These are phyloP conservation scores for Pseudorhombus dupliciocellatus DNA, from an alignment of 2,113 vertebrate species.

Conservation along the genomic window DNA sequence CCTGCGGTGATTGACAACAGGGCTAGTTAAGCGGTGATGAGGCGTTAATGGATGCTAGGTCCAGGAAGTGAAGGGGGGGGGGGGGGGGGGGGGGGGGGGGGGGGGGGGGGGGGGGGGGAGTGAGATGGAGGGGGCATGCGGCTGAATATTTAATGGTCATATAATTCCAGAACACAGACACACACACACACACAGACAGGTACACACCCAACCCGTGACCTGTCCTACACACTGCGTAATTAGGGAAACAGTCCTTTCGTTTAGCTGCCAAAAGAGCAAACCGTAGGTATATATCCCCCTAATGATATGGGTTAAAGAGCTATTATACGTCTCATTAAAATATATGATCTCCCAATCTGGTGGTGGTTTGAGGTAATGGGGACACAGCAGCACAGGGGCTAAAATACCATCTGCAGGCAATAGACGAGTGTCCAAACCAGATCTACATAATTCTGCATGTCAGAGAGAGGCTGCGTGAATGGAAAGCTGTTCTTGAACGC, in stretches of 20 bases:
- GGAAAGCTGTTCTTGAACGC: conserved; percentile 29
- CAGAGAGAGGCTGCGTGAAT: conserved; percentile 33
- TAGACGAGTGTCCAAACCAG: conserved; percentile 49
- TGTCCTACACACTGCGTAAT: conserved; percentile 80
- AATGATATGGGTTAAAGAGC: conserved; percentile 85
- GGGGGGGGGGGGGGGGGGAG: conserved; percentile 10
- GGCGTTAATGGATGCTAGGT: conserved; percentile 81
- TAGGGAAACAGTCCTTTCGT: conserved; percentile 82
- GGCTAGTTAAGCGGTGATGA: conserved; percentile 82
- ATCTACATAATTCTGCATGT: conserved; percentile 50
- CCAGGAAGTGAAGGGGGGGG: conserved; percentile 44
- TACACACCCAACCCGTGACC: conserved; percentile 81
- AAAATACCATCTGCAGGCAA: conserved; percentile 61
- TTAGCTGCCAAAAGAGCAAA: conserved; percentile 82
- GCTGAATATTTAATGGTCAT: conserved; percentile 84
- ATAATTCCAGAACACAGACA: conserved; percentile 83
- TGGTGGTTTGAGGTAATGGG: conserved; percentile 77
- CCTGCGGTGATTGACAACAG: conserved; percentile 83
- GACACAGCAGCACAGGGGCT: conserved; percentile 63
- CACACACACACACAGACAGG: conserved; percentile 79
- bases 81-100: too few species aligned
- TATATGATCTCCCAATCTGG: conserved; percentile 84
- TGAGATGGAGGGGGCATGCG: conserved; percentile 29
- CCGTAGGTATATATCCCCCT: conserved; percentile 80
- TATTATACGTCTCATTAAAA: conserved; percentile 87